Percentiles rank a stretch among this genome's conserved stretches.
Conservation (phyloP, 2,888 invertebrate species). For the Hesperia comma region DNA sequence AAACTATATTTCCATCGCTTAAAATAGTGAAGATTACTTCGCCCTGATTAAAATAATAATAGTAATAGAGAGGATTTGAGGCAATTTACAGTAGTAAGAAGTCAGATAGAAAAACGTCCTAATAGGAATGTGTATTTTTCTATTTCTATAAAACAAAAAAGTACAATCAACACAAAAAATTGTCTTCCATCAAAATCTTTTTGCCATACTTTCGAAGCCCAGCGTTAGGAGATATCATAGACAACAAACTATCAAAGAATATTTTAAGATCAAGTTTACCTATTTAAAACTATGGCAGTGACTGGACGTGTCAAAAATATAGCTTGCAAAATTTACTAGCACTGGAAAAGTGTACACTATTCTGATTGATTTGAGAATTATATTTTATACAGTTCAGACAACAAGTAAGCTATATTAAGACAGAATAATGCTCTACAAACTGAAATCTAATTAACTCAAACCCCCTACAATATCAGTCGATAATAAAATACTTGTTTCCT, state of each 20-base stretch:
- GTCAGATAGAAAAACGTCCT: constrained; percentile 46
- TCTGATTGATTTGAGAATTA: constrained; percentile 1
- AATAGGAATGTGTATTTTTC: constrained; percentile 47
- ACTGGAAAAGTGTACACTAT: constrained; percentile 5
- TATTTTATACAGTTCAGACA: constrained; percentile 9
- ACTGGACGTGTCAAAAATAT: constrained; percentile 51
- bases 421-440: constrained; percentile 2
- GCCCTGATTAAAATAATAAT: constrained; percentile 37
- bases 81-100: constrained; percentile 75
- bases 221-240: constrained; percentile 5
- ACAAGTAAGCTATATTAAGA: background rate
- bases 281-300: constrained; percentile 72
- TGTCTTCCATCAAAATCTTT: constrained; percentile 44
- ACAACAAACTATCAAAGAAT: constrained; percentile 25
- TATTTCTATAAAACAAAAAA: constrained; percentile 42
- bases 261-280: constrained; percentile 50
- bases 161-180: constrained; percentile 31
- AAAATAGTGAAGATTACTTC: constrained; percentile 26
- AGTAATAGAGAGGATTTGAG: constrained; percentile 63
- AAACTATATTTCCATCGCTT: constrained; percentile 27
- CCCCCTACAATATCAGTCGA: constrained; percentile 5
- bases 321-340: constrained; percentile 20
- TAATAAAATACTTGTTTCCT: constrained; percentile 1
- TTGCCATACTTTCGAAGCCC: constrained; percentile 8
- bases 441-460: background rate